These are phyloP conservation scores for Papilio helenus DNA, from an alignment of 1,140 invertebrate species.

Conservation along the genomic window DNA sequence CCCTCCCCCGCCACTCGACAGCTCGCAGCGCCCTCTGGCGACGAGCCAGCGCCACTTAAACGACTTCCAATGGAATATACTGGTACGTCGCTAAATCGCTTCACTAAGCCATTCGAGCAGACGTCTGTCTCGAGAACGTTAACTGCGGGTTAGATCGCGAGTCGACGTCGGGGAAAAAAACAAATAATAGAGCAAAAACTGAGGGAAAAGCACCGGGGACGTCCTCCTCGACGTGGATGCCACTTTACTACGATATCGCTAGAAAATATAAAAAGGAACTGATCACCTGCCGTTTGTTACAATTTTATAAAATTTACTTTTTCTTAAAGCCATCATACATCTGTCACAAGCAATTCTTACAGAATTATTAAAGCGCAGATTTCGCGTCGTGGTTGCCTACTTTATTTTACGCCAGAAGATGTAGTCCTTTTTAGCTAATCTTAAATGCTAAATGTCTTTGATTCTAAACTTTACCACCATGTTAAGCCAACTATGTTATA, in stretches of 20 bases:
- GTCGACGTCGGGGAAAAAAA: constrained; percentile 15
- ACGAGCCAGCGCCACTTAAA: constrained; percentile 14
- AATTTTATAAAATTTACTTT: background rate
- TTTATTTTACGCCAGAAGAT: no score
- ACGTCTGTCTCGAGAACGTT: constrained; percentile 32
- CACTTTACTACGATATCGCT: background rate
- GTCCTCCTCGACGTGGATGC: background rate
- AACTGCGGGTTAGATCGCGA: constrained; percentile 19
- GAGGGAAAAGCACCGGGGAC: background rate
- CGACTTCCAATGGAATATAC: constrained; percentile 26
- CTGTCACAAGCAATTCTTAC: background rate
- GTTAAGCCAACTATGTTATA: no score
- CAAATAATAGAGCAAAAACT: constrained; percentile 8
- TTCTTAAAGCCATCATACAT: background rate
- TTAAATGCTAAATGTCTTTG: no score
- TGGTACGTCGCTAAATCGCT: constrained; percentile 22
- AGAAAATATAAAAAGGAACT: background rate
- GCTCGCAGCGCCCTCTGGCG: constrained; percentile 5
- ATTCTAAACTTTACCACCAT: no score
- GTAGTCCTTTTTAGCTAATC: no score
- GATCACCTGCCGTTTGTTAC: constrained; percentile 10
- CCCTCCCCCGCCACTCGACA: background rate
- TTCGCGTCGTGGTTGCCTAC: no score
- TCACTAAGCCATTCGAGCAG: constrained; percentile 22
- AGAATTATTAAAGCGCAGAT: background rate